Conservation (phyloP, 1,140 invertebrate genomes). For the Halesus radiatus region DNA sequence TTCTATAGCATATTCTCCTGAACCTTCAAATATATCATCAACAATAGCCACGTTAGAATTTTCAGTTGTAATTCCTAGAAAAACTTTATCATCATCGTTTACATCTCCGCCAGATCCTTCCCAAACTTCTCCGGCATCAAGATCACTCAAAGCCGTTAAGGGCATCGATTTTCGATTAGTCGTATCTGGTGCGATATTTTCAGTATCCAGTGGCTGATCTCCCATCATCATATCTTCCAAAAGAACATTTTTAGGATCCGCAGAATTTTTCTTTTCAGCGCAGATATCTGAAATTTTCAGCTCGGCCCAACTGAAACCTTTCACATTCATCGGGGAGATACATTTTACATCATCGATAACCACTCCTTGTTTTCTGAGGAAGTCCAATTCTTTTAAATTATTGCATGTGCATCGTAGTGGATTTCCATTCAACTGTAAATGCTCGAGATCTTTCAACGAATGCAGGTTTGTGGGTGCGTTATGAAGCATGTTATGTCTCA, state of each 20-base stretch:
- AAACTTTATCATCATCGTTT: slow-evolving; percentile 60
- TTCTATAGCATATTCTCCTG: slow-evolving; percentile 23
- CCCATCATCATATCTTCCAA: slow-evolving; percentile 74
- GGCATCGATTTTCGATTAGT: slow-evolving; percentile 64
- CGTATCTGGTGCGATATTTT: slow-evolving; percentile 62
- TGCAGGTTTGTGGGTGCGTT: slow-evolving; percentile 71
- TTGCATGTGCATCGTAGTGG: slow-evolving; percentile 73
- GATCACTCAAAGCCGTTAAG: slow-evolving; percentile 62
- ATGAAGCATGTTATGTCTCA: slow-evolving; percentile 73
- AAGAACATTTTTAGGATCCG: slow-evolving; percentile 53
- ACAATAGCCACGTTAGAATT: not conserved
- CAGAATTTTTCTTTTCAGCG: slow-evolving; percentile 60
- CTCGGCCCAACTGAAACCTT: slow-evolving; percentile 70
- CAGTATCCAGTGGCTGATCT: slow-evolving; percentile 69
- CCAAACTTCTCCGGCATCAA: slow-evolving; percentile 65
- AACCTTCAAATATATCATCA: slow-evolving; percentile 35
- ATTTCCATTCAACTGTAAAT: slow-evolving; percentile 73
- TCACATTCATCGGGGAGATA: slow-evolving; percentile 66
- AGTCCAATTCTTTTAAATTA: slow-evolving; percentile 71
- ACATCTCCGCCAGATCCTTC: slow-evolving; percentile 62
- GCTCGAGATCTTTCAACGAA: slow-evolving; percentile 69
- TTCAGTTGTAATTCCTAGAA: slow-evolving; percentile 42
- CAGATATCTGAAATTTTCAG: slow-evolving; percentile 71
- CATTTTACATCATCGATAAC: slow-evolving; percentile 72
- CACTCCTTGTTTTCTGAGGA: slow-evolving; percentile 67